Evolutionary conservation across 2,113 vertebrate genomes (phyloP), one percentile per base, ranked within the genome.

Genomic region (Polypterus bichir): DNA sequence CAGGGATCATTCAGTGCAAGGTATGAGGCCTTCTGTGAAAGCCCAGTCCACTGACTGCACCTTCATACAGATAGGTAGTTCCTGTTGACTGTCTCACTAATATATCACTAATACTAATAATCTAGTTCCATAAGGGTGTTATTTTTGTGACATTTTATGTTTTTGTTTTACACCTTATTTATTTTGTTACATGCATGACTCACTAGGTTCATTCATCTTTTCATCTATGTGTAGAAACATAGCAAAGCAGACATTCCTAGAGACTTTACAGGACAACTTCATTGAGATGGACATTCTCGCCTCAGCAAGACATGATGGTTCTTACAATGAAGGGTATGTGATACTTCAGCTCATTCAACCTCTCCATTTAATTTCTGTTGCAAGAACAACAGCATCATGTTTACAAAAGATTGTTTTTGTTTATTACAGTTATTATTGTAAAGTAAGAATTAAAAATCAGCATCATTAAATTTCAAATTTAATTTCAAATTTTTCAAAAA

Each of bases 211-310:
- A 93, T 92, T 88, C 91, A 83, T 97, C 87, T 98, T 83, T 96
- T 88, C 92, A 91, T 88, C 85, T 96, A 87, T 97, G 86, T 81
- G 88, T 98, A 98, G 96, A 99, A 96, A 94, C 88, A 90, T 98
- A 92, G 89, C 92, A 92, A 96, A 98, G 94, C 96, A 99, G 94
- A 83, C 94, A 89, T 94, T 96, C 91, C 91, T 97, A 91, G 94
- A 94, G 92, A 91, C 89, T 89, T 95, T 98, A 86, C 94, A 98
- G 91, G 96, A 97, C 93, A 96, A 95, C 96, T 83, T 92, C 84
- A 97, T 99, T 91, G 96, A 98, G 93, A 97, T 98, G 96, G 96
- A 98, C 89, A 91, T 92, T 84, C 92, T 98, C 88, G 90, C 91
- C 84, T 88, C 92, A 72, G 89, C 91, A 75, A 87, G 87, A 84